phyloP scores from a whole-genome alignment of 2,113 vertebrate genomes.

The Cygnus buccinator region DNA sequence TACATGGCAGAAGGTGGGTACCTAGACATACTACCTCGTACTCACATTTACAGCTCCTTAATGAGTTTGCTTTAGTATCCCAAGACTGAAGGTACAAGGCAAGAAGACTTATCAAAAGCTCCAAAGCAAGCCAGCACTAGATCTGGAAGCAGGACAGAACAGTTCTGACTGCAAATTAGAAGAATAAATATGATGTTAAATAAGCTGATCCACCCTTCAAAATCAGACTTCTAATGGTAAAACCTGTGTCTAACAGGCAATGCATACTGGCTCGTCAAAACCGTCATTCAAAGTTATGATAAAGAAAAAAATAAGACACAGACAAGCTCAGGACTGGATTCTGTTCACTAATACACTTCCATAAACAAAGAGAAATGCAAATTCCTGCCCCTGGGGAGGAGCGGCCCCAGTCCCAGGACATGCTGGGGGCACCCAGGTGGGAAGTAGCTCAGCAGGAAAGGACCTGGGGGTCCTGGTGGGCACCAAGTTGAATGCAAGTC shows the following conservation, averaged over 20 bases:
- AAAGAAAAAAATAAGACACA: background rate
- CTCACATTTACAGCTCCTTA: background rate
- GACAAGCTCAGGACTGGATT: background rate
- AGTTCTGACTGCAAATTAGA: background rate
- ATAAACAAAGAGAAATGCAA: background rate
- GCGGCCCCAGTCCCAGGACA: background rate
- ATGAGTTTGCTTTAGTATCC: background rate
- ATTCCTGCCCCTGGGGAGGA: background rate
- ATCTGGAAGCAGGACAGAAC: background rate
- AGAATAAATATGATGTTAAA: background rate
- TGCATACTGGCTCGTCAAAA: background rate
- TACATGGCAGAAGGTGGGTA: background rate
- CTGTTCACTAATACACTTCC: background rate
- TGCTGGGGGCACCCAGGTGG: background rate
- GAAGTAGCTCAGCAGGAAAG: background rate
- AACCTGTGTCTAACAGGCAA: background rate
- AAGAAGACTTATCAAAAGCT: background rate
- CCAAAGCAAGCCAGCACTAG: background rate
- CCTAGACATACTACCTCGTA: background rate
- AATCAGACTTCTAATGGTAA: background rate
- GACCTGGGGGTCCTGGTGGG: background rate
- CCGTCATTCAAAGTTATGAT: accelerated
- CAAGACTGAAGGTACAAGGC: background rate
- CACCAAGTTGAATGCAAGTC: background rate
- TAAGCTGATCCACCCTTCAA: background rate